phyloP scores from a whole-genome alignment of 2,888 invertebrate species.

The Ctenicera cuprea region DNA sequence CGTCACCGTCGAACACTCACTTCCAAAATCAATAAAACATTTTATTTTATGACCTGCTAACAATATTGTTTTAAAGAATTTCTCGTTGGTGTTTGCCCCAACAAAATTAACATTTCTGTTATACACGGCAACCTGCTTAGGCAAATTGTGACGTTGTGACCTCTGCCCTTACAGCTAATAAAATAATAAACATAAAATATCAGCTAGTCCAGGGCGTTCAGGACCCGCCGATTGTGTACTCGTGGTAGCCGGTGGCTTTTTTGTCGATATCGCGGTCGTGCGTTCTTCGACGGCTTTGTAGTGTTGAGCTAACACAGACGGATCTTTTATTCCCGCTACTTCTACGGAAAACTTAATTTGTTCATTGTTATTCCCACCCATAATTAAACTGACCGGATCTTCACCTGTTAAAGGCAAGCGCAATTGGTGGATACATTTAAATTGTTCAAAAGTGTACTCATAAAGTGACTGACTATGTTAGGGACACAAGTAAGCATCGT shows the following conservation, averaged over 20 bases:
- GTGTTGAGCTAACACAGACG: not conserved
- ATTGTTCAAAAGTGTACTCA: slow-evolving; percentile 25
- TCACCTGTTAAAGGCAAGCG: not conserved
- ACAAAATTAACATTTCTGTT: too few relatives aligned
- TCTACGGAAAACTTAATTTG: slow-evolving; percentile 28
- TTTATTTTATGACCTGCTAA: not conserved
- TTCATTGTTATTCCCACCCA: slow-evolving; percentile 28
- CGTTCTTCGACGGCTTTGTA: too few relatives aligned
- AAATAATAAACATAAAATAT: too few relatives aligned
- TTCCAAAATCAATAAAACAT: too few relatives aligned
- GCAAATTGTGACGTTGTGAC: not conserved
- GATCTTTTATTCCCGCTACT: not conserved
- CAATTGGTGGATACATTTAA: slow-evolving; percentile 17
- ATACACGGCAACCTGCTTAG: not conserved
- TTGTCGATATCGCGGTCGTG: too few relatives aligned
- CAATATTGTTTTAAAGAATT: not conserved
- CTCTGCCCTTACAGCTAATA: not conserved
- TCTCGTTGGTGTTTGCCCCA: too few relatives aligned
- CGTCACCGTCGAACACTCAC: too few relatives aligned
- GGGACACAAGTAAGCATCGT: slow-evolving; percentile 13
- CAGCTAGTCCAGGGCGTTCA: too few relatives aligned
- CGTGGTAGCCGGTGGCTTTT: too few relatives aligned
- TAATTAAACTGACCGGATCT: slow-evolving; percentile 30
- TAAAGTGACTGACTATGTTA: slow-evolving; percentile 9
- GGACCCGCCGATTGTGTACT: too few relatives aligned